Base-by-base conservation (phyloP, 2,113 vertebrate genomes). In the Emydura subglobosa region DNA sequence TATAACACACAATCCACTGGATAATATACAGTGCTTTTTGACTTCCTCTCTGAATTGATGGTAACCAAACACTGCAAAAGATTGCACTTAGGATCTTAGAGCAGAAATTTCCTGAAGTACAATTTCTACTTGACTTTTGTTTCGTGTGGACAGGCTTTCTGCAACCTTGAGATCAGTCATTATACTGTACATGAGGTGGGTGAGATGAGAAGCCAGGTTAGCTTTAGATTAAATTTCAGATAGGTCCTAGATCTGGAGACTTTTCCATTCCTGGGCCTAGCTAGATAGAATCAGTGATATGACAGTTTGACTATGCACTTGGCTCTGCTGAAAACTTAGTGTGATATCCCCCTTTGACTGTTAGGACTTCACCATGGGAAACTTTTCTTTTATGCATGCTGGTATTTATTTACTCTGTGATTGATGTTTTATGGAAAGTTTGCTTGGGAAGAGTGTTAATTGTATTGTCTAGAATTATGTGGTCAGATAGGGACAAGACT, bases 161-260 rank as follows among this genome's bases (percentile, higher is more conserved):
- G 25, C 65, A 86, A 47, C 68, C 92, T 95, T 95, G 83, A 95
- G 86, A 93, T 89, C 6, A 13, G 47, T 86, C 82, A 42, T 86
- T 65, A 92, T 95, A 83, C 65, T 61, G 76, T 72, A 12, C 42
- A 21, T 88, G 74, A 81, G 68, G 59, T 76, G 82, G 59, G n/a
- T 92, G 91, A 93, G 89, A 88, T 94, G 85, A 96, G 96, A 79
- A 89, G 82, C 87, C 87, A 91, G 81, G 90, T 97, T 95, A 86
- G 21, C 34, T 91, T 91, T 42, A 85, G 5, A 1, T 91, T 90
- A 51, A 27, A 51, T 94, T 83, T 89, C 87, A 85, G 89, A 78
- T 34, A 93, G 80, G 85, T 21, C 21, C 5, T 78, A 79, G 82
- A 84, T 82, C 87, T 5, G 0, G n/a, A 83, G 68, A 49, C 84